These are phyloP conservation scores for Tetramorium alpestre DNA, from an alignment of 1,140 invertebrate species.

Conservation along the genomic window DNA sequence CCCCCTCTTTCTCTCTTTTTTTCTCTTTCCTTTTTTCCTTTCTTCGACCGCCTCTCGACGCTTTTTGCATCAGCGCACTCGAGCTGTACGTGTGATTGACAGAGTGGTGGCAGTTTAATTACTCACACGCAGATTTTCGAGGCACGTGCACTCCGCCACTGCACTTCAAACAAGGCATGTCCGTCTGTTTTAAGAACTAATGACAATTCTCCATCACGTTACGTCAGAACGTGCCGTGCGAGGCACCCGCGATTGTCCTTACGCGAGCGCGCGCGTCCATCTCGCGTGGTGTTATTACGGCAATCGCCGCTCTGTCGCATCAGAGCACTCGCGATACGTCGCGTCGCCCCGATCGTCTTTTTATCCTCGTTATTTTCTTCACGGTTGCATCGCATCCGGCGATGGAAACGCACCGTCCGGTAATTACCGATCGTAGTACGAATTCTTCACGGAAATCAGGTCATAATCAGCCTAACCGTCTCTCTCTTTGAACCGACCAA, in stretches of 20 bases:
- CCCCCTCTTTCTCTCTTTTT: not conserved
- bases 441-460: conserved; percentile 49
- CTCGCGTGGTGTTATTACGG: not conserved
- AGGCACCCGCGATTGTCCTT: not conserved
- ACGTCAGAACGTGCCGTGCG: not conserved
- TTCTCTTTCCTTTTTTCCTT: not conserved
- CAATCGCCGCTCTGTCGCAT: not conserved
- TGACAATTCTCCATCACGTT: not conserved
- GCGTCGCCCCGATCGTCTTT: not conserved
- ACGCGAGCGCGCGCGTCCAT: not conserved
- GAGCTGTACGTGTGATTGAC: not conserved
- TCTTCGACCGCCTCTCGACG: not conserved
- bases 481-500: not conserved
- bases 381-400: not conserved
- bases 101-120: conserved; percentile 36
- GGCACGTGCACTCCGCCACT: not conserved
- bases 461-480: not conserved
- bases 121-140: conserved; percentile 18
- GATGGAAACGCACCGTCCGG: conserved; percentile 59
- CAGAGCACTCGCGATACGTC: not conserved
- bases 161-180: not conserved
- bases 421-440: conserved; percentile 31
- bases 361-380: not conserved
- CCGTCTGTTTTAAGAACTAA: conserved; percentile 23
- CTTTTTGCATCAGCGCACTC: conserved; percentile 6